Evolutionary conservation across 2,888 invertebrate species (phyloP).

Genomic region (Drosophila siamana): DNA sequence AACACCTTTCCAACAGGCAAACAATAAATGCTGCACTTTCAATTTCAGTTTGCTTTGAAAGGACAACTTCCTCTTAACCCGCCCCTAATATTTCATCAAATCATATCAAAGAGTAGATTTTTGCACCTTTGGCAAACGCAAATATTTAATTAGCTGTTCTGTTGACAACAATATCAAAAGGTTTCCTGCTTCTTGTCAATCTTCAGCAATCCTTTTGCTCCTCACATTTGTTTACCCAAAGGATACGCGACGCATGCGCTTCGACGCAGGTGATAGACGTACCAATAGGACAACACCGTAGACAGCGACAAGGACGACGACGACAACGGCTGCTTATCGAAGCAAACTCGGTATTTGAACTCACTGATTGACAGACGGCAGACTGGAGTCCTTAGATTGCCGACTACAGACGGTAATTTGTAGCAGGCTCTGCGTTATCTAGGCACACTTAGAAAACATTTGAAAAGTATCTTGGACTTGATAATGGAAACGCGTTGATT

Average conservation of each 20-base stretch:
- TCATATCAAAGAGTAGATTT: constrained; percentile 46
- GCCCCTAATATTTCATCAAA: constrained; percentile 67
- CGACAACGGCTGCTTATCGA: constrained; percentile 69
- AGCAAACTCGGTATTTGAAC: constrained; percentile 52
- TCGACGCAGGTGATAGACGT: constrained; percentile 74
- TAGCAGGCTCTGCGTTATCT: constrained; percentile 6
- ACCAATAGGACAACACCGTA: constrained; percentile 12
- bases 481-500: constrained; percentile 42
- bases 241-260: constrained; percentile 66
- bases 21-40: constrained; percentile 23
- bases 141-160: constrained; percentile 77
- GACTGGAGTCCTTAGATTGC: constrained; percentile 12
- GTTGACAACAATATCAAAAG: constrained; percentile 48
- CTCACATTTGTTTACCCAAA: constrained; percentile 63
- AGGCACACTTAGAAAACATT: constrained; percentile 18
- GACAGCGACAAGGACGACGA: constrained; percentile 8
- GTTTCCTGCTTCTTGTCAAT: constrained; percentile 45
- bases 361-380: constrained; percentile 55
- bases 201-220: constrained; percentile 66
- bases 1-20: constrained; percentile 60
- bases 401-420: constrained; percentile 40
- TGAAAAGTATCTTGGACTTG: constrained; percentile 15
- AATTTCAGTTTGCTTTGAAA: constrained; percentile 21
- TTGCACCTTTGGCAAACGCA: constrained; percentile 73
- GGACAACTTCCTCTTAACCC: constrained; percentile 62